Percentiles rank a stretch among this genome's conserved stretches.
These are phyloP conservation scores for Emys orbicularis DNA, from an alignment of 2,797 vertebrate genomes.

Conservation along the genomic window DNA sequence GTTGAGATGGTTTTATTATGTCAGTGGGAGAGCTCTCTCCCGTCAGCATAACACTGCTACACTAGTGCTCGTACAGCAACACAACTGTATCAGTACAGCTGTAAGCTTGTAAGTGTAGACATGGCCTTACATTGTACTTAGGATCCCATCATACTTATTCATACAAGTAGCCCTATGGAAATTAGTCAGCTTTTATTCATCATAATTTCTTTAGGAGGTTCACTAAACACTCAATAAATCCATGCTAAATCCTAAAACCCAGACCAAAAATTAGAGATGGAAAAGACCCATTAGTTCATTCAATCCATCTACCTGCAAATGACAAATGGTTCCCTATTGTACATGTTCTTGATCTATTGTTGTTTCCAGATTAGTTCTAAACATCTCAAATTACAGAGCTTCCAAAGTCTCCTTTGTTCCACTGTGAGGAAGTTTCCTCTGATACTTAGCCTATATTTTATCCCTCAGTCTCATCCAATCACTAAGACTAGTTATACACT, in stretches of 20 bases:
- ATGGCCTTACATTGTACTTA: background rate
- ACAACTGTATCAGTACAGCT: too few species aligned
- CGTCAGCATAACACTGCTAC: too few species aligned
- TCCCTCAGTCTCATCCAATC: background rate
- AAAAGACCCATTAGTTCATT: background rate
- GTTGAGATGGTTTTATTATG: too few species aligned
- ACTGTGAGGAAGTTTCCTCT: background rate
- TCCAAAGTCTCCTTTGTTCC: constrained; percentile 37
- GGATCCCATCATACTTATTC: background rate
- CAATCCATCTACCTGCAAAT: background rate
- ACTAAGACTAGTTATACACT: background rate
- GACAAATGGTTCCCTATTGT: background rate
- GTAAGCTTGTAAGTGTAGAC: too few species aligned
- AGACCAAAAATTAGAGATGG: accelerated
- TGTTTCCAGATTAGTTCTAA: background rate
- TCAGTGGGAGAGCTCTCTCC: too few species aligned
- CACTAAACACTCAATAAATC: background rate
- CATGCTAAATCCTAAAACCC: background rate
- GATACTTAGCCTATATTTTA: background rate
- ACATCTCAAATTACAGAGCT: background rate
- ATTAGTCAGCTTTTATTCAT: constrained; percentile 8
- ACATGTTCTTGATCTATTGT: background rate
- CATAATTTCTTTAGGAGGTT: constrained; percentile 2
- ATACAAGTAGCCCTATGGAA: background rate
- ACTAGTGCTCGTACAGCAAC: too few species aligned